A percentile compares a stretch with the other conserved stretches of the same genome.
Conservation (phyloP, 1,140 invertebrate species). For the Idris sp. region DNA sequence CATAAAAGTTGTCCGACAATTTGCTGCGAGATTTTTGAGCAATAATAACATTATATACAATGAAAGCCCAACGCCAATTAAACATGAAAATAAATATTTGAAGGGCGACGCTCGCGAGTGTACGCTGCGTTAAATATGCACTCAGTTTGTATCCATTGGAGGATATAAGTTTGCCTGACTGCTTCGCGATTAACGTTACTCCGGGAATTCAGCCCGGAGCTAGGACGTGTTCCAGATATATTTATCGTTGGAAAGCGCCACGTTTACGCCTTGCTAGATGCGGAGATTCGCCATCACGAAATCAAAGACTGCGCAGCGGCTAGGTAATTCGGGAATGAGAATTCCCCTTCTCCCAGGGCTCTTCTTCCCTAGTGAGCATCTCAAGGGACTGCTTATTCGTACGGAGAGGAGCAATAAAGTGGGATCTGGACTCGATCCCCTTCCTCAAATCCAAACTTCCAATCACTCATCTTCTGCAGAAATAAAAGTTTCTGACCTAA, state of each 20-base stretch:
- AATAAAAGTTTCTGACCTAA: slow-evolving; percentile 65
- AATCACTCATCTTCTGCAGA: slow-evolving; percentile 58
- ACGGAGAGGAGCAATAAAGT: slow-evolving; percentile 67
- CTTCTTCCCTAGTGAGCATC: slow-evolving; percentile 58
- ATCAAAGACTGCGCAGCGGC: slow-evolving; percentile 51
- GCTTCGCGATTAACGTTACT: slow-evolving; percentile 38
- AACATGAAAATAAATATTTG: slow-evolving; percentile 41
- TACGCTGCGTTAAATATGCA: slow-evolving; percentile 40
- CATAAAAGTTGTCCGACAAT: slow-evolving; percentile 5
- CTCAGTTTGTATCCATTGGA: slow-evolving; percentile 36
- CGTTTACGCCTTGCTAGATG: slow-evolving; percentile 51
- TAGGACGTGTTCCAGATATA: slow-evolving; percentile 38
- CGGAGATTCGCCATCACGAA: slow-evolving; percentile 56
- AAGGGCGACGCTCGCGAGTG: slow-evolving; percentile 26
- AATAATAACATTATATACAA: slow-evolving; percentile 23
- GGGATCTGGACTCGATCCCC: slow-evolving; percentile 49
- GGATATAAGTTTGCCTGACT: slow-evolving; percentile 32
- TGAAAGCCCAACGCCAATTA: slow-evolving; percentile 28
- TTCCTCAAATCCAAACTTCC: slow-evolving; percentile 46
- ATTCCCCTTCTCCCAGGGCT: slow-evolving; percentile 38
- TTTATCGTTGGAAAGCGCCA: slow-evolving; percentile 42
- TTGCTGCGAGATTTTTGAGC: slow-evolving; percentile 1
- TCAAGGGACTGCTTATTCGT: slow-evolving; percentile 63
- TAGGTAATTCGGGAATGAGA: slow-evolving; percentile 61
- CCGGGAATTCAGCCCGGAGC: slow-evolving; percentile 34